Conservation (phyloP, 1,140 invertebrate species). For the Diorhabda sublineata region DNA sequence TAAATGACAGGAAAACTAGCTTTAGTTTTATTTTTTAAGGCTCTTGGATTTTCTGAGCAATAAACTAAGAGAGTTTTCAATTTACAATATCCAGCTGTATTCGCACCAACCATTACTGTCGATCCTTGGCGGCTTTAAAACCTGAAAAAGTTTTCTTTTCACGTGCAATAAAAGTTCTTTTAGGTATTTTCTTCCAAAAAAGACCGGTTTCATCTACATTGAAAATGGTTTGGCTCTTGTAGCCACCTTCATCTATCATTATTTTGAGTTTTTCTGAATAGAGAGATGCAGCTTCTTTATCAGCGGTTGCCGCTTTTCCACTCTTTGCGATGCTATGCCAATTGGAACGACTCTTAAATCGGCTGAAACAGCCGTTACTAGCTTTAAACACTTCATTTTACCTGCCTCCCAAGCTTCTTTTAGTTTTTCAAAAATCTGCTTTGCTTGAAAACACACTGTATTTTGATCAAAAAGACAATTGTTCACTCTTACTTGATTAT, state of each 20-base stretch:
- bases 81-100: conserved; percentile 46
- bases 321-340: conserved; percentile 41
- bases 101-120: conserved; percentile 39
- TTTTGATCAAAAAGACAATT: conserved; percentile 16
- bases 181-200: not conserved
- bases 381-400: conserved; percentile 22
- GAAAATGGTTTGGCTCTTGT: conserved; percentile 28
- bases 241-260: no score
- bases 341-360: conserved; percentile 33
- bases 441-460: conserved; percentile 18
- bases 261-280: no score
- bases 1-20: conserved; percentile 43
- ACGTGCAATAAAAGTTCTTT: conserved; percentile 23
- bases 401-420: conserved; percentile 28
- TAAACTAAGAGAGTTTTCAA: conserved; percentile 49
- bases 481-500: conserved; percentile 18
- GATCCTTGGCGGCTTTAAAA: conserved; percentile 46
- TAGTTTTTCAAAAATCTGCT: conserved; percentile 14
- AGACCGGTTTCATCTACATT: conserved; percentile 6
- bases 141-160: conserved; percentile 39
- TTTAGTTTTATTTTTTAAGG: conserved; percentile 44
- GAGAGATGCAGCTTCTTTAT: conserved; percentile 26
- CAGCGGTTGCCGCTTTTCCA: conserved; percentile 43
- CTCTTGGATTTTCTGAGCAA: conserved; percentile 14
- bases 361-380: conserved; percentile 35